Evolutionary conservation across 2,888 invertebrate genomes (phyloP).

Genomic region (Trichacis sp.): DNA sequence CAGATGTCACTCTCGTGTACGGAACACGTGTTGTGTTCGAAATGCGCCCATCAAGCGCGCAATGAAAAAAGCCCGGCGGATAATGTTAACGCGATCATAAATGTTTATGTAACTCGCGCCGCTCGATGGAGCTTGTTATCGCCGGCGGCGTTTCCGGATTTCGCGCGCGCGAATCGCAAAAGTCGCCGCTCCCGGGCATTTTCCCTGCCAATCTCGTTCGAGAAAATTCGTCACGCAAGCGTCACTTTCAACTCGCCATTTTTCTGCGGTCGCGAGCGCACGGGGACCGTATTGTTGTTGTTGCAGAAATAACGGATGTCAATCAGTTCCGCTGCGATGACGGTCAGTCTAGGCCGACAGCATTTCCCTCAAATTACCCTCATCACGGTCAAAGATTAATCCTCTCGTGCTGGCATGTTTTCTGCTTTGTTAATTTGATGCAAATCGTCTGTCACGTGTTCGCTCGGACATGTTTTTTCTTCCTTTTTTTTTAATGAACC

Average conservation of each 20-base stretch:
- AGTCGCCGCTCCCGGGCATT: neutral
- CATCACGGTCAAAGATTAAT: slow-evolving; percentile 10
- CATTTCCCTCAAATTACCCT: slow-evolving; percentile 26
- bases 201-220: neutral
- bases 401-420: slow-evolving; percentile 7
- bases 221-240: slow-evolving; percentile 10
- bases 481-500: neutral
- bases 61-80: slow-evolving; percentile 30
- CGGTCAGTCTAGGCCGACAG: slow-evolving; percentile 39
- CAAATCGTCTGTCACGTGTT: neutral
- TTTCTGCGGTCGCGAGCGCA: slow-evolving; percentile 23
- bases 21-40: slow-evolving; percentile 49
- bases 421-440: neutral
- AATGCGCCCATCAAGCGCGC: slow-evolving; percentile 41
- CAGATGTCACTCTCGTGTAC: slow-evolving; percentile 49
- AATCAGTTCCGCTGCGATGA: slow-evolving; percentile 43
- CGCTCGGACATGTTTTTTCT: neutral
- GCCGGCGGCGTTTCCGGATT: slow-evolving; percentile 16
- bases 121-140: slow-evolving; percentile 54
- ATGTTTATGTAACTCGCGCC: slow-evolving; percentile 52
- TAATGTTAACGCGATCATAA: slow-evolving; percentile 51
- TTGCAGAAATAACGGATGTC: slow-evolving; percentile 53
- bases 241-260: slow-evolving; percentile 14
- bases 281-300: slow-evolving; percentile 14
- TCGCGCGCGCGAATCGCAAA: neutral